phyloP scores from a whole-genome alignment of 2,797 vertebrate species.

The Rhodeus uyekii region DNA sequence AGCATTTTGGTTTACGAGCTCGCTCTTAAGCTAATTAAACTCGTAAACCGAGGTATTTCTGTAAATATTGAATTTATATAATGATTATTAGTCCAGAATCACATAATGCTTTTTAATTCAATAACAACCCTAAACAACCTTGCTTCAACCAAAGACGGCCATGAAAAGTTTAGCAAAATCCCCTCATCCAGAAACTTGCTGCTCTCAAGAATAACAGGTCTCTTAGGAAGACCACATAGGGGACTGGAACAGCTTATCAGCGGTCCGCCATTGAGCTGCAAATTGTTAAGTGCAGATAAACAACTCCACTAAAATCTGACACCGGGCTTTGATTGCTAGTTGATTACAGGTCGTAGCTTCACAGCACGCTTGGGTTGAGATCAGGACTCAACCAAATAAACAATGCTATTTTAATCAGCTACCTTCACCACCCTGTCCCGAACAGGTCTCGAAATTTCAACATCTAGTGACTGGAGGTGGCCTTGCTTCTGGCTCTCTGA shows the following conservation, averaged over 20 bases:
- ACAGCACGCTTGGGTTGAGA: slow-evolving; percentile 43
- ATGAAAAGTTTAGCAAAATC: background rate
- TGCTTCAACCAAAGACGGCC: background rate
- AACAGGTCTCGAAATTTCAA: slow-evolving; percentile 53
- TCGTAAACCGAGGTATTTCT: too few relatives aligned
- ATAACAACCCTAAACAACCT: background rate
- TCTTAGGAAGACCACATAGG: background rate
- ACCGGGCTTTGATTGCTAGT: slow-evolving; percentile 49
- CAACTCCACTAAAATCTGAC: slow-evolving; percentile 39
- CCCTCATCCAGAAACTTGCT: background rate
- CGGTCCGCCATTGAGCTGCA: slow-evolving; percentile 14
- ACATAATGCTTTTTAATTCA: background rate
- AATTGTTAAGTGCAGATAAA: slow-evolving; percentile 31
- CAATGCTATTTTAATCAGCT: slow-evolving; percentile 57
- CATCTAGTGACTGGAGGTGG: slow-evolving; percentile 42
- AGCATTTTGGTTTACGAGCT: too few relatives aligned
- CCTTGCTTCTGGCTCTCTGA: slow-evolving; percentile 54
- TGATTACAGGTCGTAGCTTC: slow-evolving; percentile 54
- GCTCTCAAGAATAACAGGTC: slow-evolving; percentile 4
- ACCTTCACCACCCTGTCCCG: slow-evolving; percentile 37
- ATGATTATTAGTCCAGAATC: background rate
- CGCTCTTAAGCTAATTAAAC: too few relatives aligned
- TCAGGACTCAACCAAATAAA: slow-evolving; percentile 52
- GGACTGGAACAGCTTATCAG: slow-evolving; percentile 1
- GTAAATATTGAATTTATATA: too few relatives aligned